Evolutionary conservation across 1,140 invertebrate genomes (phyloP).

Genomic region (Pseudomyrmex flavicornis): DNA sequence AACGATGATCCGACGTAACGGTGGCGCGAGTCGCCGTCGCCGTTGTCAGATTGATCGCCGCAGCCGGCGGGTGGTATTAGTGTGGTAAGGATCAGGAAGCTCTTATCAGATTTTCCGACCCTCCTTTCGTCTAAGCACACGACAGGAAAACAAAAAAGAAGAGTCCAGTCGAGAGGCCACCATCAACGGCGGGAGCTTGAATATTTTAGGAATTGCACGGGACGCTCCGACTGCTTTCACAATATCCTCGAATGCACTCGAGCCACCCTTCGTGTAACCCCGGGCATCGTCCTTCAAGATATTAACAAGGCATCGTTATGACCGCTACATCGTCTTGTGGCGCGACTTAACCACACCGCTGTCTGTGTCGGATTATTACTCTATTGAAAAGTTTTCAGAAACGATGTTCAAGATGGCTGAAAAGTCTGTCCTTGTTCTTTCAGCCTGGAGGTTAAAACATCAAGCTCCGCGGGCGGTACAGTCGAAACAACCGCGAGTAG

Average conservation of each 20-base stretch:
- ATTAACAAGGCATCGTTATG: slow-evolving; percentile 84
- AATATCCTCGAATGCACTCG: slow-evolving; percentile 78
- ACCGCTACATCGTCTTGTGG: slow-evolving; percentile 65
- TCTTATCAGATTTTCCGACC: slow-evolving; percentile 85
- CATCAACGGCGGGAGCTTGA: slow-evolving; percentile 79
- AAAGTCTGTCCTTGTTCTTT: slow-evolving; percentile 19
- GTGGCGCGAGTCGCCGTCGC: neutral
- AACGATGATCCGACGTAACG: neutral
- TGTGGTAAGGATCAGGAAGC: slow-evolving; percentile 81
- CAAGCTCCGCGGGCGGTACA: slow-evolving; percentile 6
- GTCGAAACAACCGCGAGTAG: slow-evolving; percentile 44
- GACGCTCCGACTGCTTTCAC: slow-evolving; percentile 75
- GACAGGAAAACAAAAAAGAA: slow-evolving; percentile 56
- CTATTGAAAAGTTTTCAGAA: slow-evolving; percentile 75
- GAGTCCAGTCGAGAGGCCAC: slow-evolving; percentile 17
- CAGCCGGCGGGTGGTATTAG: slow-evolving; percentile 62
- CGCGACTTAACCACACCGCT: slow-evolving; percentile 72
- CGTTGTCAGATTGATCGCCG: slow-evolving; percentile 59
- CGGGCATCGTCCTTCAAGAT: slow-evolving; percentile 70
- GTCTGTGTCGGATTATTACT: slow-evolving; percentile 52
- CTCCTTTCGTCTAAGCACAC: slow-evolving; percentile 74
- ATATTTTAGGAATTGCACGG: slow-evolving; percentile 83
- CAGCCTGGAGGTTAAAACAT: slow-evolving; percentile 37
- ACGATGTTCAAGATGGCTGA: slow-evolving; percentile 36
- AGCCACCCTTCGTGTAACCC: slow-evolving; percentile 74